Conservation (phyloP, 2,888 invertebrate species). For the Drosophila lutescens region DNA sequence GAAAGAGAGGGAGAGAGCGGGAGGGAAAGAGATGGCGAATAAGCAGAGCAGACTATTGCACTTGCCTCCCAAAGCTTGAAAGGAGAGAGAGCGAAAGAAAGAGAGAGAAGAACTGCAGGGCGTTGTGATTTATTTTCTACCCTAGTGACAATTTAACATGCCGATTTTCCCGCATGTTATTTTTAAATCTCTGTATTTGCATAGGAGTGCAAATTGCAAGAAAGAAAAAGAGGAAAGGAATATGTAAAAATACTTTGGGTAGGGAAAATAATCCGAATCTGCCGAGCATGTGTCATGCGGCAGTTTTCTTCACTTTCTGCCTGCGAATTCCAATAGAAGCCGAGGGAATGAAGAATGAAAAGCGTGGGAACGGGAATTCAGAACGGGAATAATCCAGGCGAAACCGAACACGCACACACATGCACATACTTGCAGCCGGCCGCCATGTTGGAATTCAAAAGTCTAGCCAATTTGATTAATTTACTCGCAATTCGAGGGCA, state of each 20-base stretch:
- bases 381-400: slow-evolving; percentile 8
- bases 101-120: slow-evolving; percentile 17
- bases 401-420: slow-evolving; percentile 16
- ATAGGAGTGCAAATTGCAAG: slow-evolving; percentile 60
- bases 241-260: slow-evolving; percentile 69
- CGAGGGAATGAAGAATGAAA: slow-evolving; percentile 6
- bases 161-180: slow-evolving; percentile 64
- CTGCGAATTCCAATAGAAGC: slow-evolving; percentile 6
- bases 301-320: slow-evolving; percentile 9
- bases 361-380: slow-evolving; percentile 10
- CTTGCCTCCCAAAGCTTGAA: slow-evolving; percentile 42
- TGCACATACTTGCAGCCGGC: slow-evolving; percentile 16
- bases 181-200: slow-evolving; percentile 63
- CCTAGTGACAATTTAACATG: slow-evolving; percentile 75
- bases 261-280: slow-evolving; percentile 40
- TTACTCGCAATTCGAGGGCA: not conserved
- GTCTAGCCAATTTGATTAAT: slow-evolving; percentile 3
- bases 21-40: slow-evolving; percentile 31
- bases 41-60: slow-evolving; percentile 54
- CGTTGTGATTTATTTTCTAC: slow-evolving; percentile 73
- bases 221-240: slow-evolving; percentile 50
- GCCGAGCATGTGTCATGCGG: slow-evolving; percentile 41
- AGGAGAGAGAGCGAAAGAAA: not conserved
- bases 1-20: not conserved
- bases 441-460: slow-evolving; percentile 42